phyloP scores from a whole-genome alignment of 92 coral and sea anemone species.

The Umimayanthus chanpuru region DNA sequence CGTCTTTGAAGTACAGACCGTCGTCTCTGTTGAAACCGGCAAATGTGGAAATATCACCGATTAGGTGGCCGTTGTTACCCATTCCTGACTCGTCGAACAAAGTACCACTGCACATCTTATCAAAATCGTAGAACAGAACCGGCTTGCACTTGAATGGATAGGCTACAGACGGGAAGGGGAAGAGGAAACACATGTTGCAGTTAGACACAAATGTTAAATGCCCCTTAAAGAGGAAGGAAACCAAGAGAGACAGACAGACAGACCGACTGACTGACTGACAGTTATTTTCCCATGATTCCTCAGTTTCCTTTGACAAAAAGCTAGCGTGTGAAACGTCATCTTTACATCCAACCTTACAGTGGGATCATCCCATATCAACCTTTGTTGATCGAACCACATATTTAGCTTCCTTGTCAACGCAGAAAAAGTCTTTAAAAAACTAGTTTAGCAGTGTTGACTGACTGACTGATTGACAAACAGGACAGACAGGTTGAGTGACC shows the following conservation, averaged over 20 bases:
- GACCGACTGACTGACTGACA: neutral
- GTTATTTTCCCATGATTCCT: no score
- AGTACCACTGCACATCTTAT: slow-evolving; percentile 79
- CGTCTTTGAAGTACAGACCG: slow-evolving; percentile 77
- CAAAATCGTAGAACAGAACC: slow-evolving; percentile 83
- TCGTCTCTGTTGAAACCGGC: slow-evolving; percentile 77
- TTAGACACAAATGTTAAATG: neutral
- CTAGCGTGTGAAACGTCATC: no score
- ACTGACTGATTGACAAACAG: no score
- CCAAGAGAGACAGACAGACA: neutral
- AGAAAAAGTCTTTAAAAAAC: no score
- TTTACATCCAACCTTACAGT: no score
- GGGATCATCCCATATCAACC: no score
- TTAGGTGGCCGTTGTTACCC: slow-evolving; percentile 84
- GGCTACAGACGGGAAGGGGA: slow-evolving; percentile 16
- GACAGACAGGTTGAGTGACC: neutral
- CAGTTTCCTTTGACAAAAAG: no score
- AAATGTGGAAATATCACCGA: slow-evolving; percentile 66
- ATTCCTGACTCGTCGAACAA: slow-evolving; percentile 86
- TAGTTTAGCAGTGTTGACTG: no score
- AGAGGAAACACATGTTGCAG: neutral
- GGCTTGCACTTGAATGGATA: slow-evolving; percentile 82
- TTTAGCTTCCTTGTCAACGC: no score
- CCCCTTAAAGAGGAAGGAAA: neutral
- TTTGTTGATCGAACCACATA: no score